Evolutionary conservation across 2,888 invertebrate species (phyloP).

Genomic region (Sinelater perroti): DNA sequence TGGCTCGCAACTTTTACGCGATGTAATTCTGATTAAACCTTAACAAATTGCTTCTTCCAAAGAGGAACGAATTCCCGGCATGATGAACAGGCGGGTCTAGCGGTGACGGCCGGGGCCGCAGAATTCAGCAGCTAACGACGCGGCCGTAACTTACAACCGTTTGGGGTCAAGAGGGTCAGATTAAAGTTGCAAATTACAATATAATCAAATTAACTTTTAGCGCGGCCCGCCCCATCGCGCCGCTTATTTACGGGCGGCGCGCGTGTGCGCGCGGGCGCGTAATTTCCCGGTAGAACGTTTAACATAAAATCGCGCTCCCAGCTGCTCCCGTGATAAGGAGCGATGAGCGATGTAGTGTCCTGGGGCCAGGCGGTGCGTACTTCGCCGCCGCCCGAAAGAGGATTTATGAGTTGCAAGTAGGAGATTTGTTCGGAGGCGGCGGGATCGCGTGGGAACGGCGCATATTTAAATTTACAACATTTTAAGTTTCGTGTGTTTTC

Average conservation of each 20-base stretch:
- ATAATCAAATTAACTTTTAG: constrained; percentile 58
- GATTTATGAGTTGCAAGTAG: constrained; percentile 41
- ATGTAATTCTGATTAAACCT: too few species aligned
- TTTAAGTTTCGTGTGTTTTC: constrained; percentile 42
- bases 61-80: too few species aligned
- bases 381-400: constrained; percentile 34
- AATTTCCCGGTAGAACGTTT: constrained; percentile 55
- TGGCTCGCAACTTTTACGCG: too few species aligned
- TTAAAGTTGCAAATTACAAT: constrained; percentile 58
- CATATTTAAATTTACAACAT: constrained; percentile 44
- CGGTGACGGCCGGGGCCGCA: constrained; percentile 26
- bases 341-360: constrained; percentile 45
- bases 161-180: constrained; percentile 47
- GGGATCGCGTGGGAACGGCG: constrained; percentile 37
- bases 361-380: constrained; percentile 37
- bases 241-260: constrained; percentile 47
- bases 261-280: constrained; percentile 47
- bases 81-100: too few species aligned
- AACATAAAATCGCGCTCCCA: constrained; percentile 52
- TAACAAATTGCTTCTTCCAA: too few species aligned
- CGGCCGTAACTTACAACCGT: constrained; percentile 34
- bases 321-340: constrained; percentile 38
- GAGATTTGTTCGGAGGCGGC: constrained; percentile 35
- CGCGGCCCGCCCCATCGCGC: constrained; percentile 42
- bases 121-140: constrained; percentile 31